These are phyloP conservation scores for Cosmopolites sordidus DNA, from an alignment of 2,888 invertebrate species.

Conservation along the genomic window DNA sequence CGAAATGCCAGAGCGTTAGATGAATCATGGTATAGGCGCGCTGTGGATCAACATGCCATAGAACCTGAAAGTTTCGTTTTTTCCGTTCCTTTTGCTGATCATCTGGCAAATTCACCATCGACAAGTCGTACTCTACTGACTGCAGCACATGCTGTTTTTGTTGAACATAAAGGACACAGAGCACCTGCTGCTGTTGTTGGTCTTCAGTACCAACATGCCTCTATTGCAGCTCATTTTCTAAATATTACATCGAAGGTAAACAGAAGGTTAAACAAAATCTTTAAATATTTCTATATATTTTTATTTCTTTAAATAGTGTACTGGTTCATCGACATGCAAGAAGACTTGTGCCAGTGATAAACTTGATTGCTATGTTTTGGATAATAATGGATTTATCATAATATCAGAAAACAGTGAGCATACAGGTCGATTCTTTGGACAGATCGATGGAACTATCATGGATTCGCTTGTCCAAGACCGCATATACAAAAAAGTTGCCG, in stretches of 20 bases:
- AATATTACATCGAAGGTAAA: slow-evolving; percentile 82
- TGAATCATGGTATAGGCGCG: slow-evolving; percentile 85
- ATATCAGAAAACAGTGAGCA: slow-evolving; percentile 82
- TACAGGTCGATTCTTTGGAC: slow-evolving; percentile 90
- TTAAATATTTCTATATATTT: no score
- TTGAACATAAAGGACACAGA: slow-evolving; percentile 75
- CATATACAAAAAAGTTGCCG: slow-evolving; percentile 82
- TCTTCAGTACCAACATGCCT: slow-evolving; percentile 79
- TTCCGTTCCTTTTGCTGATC: slow-evolving; percentile 76
- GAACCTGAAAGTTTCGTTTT: slow-evolving; percentile 89
- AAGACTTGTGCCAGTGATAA: slow-evolving; percentile 84
- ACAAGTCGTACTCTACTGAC: slow-evolving; percentile 56
- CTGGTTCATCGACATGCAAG: slow-evolving; percentile 65
- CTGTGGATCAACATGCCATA: slow-evolving; percentile 82
- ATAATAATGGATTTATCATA: slow-evolving; percentile 92
- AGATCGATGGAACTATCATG: slow-evolving; percentile 92
- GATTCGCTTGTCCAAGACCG: slow-evolving; percentile 86
- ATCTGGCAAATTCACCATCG: slow-evolving; percentile 51
- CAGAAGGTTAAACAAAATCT: background rate
- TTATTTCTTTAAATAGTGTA: slow-evolving; percentile 56
- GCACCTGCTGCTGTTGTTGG: slow-evolving; percentile 93
- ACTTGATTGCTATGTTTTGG: slow-evolving; percentile 87
- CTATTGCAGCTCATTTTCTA: slow-evolving; percentile 72
- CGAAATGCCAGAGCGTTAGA: slow-evolving; percentile 78
- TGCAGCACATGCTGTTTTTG: slow-evolving; percentile 87